These are phyloP conservation scores for Percopsis transmontana DNA, from an alignment of 2,113 vertebrate genomes.

Conservation along the genomic window DNA sequence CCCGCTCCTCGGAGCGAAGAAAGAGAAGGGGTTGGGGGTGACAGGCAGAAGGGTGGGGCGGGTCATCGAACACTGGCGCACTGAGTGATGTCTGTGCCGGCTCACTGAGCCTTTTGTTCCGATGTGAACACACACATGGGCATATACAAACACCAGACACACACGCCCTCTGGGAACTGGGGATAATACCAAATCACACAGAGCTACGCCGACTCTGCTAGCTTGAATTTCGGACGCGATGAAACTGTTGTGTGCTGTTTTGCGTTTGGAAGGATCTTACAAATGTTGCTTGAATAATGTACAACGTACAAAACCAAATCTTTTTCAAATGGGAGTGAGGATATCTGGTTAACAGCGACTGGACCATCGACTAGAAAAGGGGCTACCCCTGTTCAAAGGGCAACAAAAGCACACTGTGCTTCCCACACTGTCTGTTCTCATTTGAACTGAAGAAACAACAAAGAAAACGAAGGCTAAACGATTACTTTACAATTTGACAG, in stretches of 20 bases:
- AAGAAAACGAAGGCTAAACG: slow-evolving; percentile 44
- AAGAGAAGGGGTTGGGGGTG: slow-evolving; percentile 16
- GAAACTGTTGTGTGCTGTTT: neutral
- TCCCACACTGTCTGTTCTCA: slow-evolving; percentile 24
- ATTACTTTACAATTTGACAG: slow-evolving; percentile 49
- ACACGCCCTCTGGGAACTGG: neutral
- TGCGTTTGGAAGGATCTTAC: neutral
- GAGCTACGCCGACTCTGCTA: neutral
- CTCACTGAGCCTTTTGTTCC: slow-evolving; percentile 72
- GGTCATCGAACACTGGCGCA: slow-evolving; percentile 44
- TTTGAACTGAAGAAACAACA: slow-evolving; percentile 31
- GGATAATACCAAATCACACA: neutral
- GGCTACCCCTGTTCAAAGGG: slow-evolving; percentile 1
- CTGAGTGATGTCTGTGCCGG: slow-evolving; percentile 61
- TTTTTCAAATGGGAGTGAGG: neutral
- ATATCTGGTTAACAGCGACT: slow-evolving; percentile 19
- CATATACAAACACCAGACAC: neutral
- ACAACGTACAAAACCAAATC: no score
- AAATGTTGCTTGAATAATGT: neutral
- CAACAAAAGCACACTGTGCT: slow-evolving; percentile 19
- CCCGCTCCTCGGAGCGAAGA: slow-evolving; percentile 23
- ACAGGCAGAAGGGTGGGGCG: slow-evolving; percentile 13
- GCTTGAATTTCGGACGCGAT: neutral
- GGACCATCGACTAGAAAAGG: slow-evolving; percentile 6
- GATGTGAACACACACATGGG: slow-evolving; percentile 18